These are phyloP conservation scores for Leucoraja erinaceus DNA, from an alignment of 2,113 vertebrate species.

Conservation along the genomic window DNA sequence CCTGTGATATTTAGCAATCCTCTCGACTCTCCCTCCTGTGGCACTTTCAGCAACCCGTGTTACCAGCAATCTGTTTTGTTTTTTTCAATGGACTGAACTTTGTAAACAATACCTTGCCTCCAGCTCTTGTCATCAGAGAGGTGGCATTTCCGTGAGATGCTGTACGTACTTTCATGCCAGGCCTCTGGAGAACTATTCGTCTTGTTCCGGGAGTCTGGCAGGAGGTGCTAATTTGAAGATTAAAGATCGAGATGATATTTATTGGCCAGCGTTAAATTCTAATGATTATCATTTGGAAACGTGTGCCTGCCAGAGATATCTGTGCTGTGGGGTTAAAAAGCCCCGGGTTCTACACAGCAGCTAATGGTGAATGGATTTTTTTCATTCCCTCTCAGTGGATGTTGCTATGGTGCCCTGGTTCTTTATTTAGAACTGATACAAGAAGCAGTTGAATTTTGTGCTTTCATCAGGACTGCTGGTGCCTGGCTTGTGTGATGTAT, in stretches of 20 bases:
- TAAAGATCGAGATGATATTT: neutral
- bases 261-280: neutral
- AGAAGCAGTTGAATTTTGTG: slow-evolving; percentile 19
- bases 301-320: neutral
- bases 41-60: neutral
- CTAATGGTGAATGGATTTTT: neutral
- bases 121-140: neutral
- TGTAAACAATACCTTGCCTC: slow-evolving; percentile 10
- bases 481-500: neutral
- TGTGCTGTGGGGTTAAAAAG: neutral
- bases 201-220: neutral
- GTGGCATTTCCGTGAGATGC: neutral
- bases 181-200: neutral
- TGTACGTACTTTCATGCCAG: neutral
- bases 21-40: neutral
- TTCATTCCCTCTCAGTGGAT: neutral
- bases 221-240: neutral
- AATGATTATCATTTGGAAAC: neutral
- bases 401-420: neutral
- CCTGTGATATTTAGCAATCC: neutral
- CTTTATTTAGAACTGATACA: slow-evolving; percentile 13
- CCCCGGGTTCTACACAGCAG: neutral
- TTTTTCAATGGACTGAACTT: neutral
- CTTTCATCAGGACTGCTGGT: neutral
- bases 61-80: neutral